Evolutionary conservation across 2,113 vertebrate genomes (phyloP).

Genomic region (Sylvia atricapilla): DNA sequence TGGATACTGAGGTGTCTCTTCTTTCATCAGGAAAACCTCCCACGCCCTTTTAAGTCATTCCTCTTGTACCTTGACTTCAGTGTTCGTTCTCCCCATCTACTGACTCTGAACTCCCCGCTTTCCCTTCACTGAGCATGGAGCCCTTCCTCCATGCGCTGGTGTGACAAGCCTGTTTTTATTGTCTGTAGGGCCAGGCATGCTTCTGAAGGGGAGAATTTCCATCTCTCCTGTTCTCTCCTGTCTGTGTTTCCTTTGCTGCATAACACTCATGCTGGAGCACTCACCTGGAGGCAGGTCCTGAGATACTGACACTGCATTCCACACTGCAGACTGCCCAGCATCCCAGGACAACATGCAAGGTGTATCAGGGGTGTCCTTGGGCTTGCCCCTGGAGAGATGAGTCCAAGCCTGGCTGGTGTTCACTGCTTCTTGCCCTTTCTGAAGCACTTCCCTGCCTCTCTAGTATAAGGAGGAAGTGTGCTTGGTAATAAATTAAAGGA

Average conservation of each 20-base stretch:
- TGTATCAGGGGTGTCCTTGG: not conserved
- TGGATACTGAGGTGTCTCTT: not conserved
- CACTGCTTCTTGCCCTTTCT: not conserved
- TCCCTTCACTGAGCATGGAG: not conserved
- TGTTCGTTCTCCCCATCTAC: not conserved
- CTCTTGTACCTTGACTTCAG: not conserved
- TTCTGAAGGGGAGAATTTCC: not conserved
- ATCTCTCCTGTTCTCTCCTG: not conserved
- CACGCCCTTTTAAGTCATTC: not conserved
- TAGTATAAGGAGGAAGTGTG: not conserved
- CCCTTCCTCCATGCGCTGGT: not conserved
- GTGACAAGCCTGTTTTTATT: not conserved
- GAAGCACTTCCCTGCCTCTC: not conserved
- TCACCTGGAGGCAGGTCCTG: not conserved
- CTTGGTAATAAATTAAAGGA: not conserved
- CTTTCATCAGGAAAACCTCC: not conserved
- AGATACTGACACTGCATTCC: not conserved
- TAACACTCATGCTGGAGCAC: not conserved
- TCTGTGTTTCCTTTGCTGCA: not conserved
- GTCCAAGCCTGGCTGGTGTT: not conserved
- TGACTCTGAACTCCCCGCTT: not conserved
- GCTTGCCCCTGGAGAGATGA: not conserved
- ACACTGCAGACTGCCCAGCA: not conserved
- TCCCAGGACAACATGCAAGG: not conserved
- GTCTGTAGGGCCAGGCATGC: not conserved